Percentiles rank a stretch among this genome's conserved stretches.
Conservation (phyloP, 2,113 vertebrate genomes). For the Cygnus buccinator region DNA sequence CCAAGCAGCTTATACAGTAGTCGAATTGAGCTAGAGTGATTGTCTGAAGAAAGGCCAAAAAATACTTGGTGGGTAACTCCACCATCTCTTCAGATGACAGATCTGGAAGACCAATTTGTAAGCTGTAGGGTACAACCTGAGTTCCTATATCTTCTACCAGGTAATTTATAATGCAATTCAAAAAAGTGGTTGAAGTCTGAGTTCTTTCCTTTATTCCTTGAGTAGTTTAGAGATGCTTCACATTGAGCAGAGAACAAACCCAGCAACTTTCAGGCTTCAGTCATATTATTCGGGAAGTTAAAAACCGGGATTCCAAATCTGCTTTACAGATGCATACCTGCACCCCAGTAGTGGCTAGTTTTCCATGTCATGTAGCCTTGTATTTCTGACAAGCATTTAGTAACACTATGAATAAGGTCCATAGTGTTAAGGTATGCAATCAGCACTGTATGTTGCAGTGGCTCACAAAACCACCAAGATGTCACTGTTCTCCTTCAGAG, state of each 20-base stretch:
- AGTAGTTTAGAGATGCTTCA: background rate
- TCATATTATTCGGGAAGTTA: background rate
- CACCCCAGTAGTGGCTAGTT: background rate
- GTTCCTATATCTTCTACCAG: background rate
- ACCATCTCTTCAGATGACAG: background rate
- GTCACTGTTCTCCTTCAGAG: background rate
- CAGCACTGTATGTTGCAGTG: background rate
- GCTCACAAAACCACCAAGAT: background rate
- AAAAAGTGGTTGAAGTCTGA: background rate
- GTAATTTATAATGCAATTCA: background rate
- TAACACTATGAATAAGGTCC: background rate
- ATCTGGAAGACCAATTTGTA: background rate
- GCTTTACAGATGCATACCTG: background rate
- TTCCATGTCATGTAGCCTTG: background rate
- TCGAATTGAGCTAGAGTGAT: background rate
- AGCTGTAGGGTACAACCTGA: background rate
- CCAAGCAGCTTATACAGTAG: background rate
- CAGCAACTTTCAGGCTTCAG: background rate
- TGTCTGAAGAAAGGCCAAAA: conserved; percentile 36
- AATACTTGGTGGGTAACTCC: background rate
- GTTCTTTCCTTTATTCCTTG: background rate
- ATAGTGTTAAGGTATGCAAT: background rate
- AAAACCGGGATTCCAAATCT: background rate
- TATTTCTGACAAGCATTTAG: background rate
- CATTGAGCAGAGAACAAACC: background rate